Evolutionary conservation across 2,113 vertebrate genomes (phyloP).

Genomic region (Poecilia latipinna): DNA sequence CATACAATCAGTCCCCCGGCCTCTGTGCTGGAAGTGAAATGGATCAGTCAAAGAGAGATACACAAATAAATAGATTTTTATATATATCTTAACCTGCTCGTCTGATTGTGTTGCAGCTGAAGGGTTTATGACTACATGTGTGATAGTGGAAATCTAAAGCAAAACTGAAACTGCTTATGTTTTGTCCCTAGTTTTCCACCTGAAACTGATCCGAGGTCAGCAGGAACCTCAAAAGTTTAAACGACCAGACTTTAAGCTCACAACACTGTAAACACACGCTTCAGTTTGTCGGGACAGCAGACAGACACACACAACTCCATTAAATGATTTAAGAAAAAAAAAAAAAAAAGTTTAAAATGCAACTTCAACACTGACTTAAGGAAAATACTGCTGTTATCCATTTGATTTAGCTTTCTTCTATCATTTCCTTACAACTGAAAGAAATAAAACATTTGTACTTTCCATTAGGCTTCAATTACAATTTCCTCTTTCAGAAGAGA

Average conservation of each 20-base stretch:
- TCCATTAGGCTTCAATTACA: slow-evolving; percentile 60
- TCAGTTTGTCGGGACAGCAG: slow-evolving; percentile 42
- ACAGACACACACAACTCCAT: slow-evolving; percentile 54
- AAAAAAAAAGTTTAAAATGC: slow-evolving; percentile 56
- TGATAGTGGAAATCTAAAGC: slow-evolving; percentile 19
- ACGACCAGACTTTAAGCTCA: slow-evolving; percentile 43
- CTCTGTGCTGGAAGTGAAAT: slow-evolving; percentile 58
- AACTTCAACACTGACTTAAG: slow-evolving; percentile 79
- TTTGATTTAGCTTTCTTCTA: slow-evolving; percentile 34
- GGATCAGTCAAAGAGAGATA: slow-evolving; percentile 47
- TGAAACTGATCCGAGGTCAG: slow-evolving; percentile 28
- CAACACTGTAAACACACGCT: slow-evolving; percentile 50
- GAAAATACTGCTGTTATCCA: slow-evolving; percentile 43
- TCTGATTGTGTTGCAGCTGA: slow-evolving; percentile 32
- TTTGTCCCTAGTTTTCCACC: slow-evolving; percentile 23
- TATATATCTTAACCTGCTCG: slow-evolving; percentile 33
- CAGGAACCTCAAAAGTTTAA: slow-evolving; percentile 31
- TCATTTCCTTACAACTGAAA: slow-evolving; percentile 18
- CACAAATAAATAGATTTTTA: slow-evolving; percentile 73
- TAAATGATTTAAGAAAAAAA: slow-evolving; percentile 64
- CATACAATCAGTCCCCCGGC: slow-evolving; percentile 59
- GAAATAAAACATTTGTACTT: slow-evolving; percentile 54
- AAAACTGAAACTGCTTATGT: slow-evolving; percentile 21
- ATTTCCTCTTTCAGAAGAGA: slow-evolving; percentile 75
- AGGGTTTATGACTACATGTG: slow-evolving; percentile 27